Evolutionary conservation across 2,797 vertebrate genomes (phyloP), one percentile per base, ranked within the genome.

Genomic region (Gymnothorax javanicus): DNA sequence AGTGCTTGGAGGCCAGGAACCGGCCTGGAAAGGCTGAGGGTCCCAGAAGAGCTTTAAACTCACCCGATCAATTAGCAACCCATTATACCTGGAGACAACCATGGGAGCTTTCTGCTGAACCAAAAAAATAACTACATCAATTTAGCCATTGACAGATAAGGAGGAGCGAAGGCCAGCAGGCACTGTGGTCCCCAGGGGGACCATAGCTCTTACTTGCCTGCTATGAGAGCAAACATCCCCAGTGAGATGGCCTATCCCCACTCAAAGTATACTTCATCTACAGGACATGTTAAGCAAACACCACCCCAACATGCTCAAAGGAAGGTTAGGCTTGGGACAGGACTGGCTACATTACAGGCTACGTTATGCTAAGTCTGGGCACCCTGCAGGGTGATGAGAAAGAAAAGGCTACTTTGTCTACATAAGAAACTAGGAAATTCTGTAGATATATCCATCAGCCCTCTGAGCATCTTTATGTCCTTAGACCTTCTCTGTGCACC

Each of bases 31-130:
- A 25, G 23, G 50, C 27, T 56, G 58, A 27, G 62, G 69, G 9
- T 54, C 58, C 69, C 57, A 75, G 54, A 71, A 57, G 67, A 67
- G 33, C 50, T 75, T 54, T 43, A 57, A 75, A 83, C 9, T 27
- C 81, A 59, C n/a, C 20, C 67, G 75, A 43, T 57, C 86, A 87
- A 83, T 87, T 83, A 87, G 67, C 33, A 54, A 56, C 82, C 60
- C 17, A 11, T n/a, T 52, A 84, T 33, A 73, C 27, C 43, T 83
- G 64, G 15, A 69, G 56, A 69, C 25, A 43, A 43, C 67, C 62
- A 23, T 27, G 82, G 82, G 81, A 84, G 33, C 5, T 27, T 4
- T 58, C 81, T 9, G 54, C 77, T 52, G 2, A 17, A 20, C 77
- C 77, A 81, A 77, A 43, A 43, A 43, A 83, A 67, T 58, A 86